Conservation (phyloP, 2,888 invertebrate species). For the Agriopis leucophaearia region DNA sequence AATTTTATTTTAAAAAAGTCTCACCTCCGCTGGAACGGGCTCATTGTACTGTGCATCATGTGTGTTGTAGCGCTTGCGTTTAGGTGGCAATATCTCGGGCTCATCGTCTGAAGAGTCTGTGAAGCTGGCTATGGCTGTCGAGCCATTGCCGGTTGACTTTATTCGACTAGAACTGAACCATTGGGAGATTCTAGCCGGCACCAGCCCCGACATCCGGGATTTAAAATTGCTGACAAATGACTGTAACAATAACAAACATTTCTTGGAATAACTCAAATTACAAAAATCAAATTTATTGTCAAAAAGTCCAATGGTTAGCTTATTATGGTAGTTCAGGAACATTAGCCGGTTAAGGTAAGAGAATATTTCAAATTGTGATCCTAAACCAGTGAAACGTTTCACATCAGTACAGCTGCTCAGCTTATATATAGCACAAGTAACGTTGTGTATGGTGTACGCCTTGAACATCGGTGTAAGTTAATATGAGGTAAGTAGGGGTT, state of each 20-base stretch:
- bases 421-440: too few species aligned
- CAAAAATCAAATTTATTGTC: too few species aligned
- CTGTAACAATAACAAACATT: constrained; percentile 73
- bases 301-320: too few species aligned
- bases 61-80: constrained; percentile 66
- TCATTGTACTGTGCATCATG: constrained; percentile 51
- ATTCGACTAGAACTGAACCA: constrained; percentile 78
- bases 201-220: constrained; percentile 87
- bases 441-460: too few species aligned
- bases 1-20: constrained; percentile 30
- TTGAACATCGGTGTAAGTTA: too few species aligned
- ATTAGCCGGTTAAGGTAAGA: too few species aligned
- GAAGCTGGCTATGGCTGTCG: constrained; percentile 67
- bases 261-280: neutral
- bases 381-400: too few species aligned
- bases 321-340: too few species aligned
- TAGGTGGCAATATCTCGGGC: constrained; percentile 74
- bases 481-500: too few species aligned
- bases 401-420: too few species aligned
- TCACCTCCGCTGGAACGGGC: constrained; percentile 59
- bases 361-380: too few species aligned
- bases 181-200: constrained; percentile 87
- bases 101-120: constrained; percentile 79
- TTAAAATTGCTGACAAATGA: constrained; percentile 90
- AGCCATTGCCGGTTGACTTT: constrained; percentile 70